These are phyloP conservation scores for Euproctis similis DNA, from an alignment of 2,888 invertebrate species.

Conservation along the genomic window DNA sequence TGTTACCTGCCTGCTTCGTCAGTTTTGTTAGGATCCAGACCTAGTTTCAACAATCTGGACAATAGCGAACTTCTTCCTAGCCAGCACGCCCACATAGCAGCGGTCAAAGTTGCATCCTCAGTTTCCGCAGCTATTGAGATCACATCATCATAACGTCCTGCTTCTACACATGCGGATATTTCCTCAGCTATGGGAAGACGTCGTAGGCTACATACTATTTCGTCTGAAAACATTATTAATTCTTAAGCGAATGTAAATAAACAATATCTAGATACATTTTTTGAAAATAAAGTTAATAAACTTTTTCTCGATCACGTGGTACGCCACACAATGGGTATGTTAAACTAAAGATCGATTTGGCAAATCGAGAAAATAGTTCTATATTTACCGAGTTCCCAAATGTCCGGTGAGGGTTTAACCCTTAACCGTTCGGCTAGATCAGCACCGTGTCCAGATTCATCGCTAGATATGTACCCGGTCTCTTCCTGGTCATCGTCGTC, in stretches of 20 bases:
- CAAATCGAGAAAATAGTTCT: too few relatives aligned
- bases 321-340: too few relatives aligned
- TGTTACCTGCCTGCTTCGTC: constrained; percentile 81
- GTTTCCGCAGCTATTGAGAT: constrained; percentile 40
- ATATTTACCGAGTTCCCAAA: constrained; percentile 68
- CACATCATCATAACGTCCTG: constrained; percentile 60
- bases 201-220: constrained; percentile 49
- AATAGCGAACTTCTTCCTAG: constrained; percentile 74
- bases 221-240: too few relatives aligned
- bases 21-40: constrained; percentile 77
- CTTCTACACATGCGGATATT: constrained; percentile 49
- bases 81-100: constrained; percentile 78
- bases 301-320: too few relatives aligned
- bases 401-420: constrained; percentile 62
- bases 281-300: too few relatives aligned
- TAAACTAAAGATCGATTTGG: too few relatives aligned
- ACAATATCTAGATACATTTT: not conserved
- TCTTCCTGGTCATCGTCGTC: constrained; percentile 56
- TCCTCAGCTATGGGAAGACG: constrained; percentile 65
- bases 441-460: constrained; percentile 65
- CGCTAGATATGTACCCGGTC: constrained; percentile 71
- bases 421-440: constrained; percentile 62
- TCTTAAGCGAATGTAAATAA: not conserved
- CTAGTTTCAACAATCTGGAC: constrained; percentile 67
- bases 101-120: constrained; percentile 56